Conservation (phyloP, 2,888 invertebrate species). For the Cataglyphis cursor region DNA sequence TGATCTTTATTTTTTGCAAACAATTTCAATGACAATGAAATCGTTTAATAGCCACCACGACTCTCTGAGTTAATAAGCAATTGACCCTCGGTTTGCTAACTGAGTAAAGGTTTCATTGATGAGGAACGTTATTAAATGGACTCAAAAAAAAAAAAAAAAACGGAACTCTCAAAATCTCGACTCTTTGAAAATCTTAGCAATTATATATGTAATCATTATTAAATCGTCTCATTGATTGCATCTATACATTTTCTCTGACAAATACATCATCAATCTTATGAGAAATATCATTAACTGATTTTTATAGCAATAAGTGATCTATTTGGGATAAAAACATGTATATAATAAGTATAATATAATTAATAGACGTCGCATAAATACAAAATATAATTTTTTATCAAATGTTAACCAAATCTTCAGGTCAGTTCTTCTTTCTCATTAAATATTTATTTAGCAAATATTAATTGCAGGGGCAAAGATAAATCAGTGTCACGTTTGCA, state of each 20-base stretch:
- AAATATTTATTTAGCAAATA: constrained; percentile 13
- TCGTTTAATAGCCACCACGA: constrained; percentile 75
- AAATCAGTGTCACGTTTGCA: constrained; percentile 21
- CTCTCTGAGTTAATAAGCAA: constrained; percentile 84
- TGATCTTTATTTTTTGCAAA: constrained; percentile 46
- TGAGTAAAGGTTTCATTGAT: constrained; percentile 78
- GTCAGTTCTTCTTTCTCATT: not conserved
- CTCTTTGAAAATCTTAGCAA: constrained; percentile 30
- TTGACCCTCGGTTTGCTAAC: constrained; percentile 82
- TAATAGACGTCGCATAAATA: not conserved
- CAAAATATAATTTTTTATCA: not conserved
- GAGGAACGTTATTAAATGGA: constrained; percentile 51
- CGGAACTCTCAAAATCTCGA: constrained; percentile 28
- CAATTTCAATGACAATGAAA: constrained; percentile 76
- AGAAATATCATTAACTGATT: not conserved
- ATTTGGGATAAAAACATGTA: not conserved
- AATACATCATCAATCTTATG: not conserved
- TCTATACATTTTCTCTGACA: not conserved
- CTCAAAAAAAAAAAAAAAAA: not conserved
- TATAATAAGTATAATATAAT: not conserved
- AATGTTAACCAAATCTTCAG: not conserved
- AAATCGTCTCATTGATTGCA: not conserved
- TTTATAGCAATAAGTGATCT: not conserved
- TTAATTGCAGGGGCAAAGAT: constrained; percentile 4
- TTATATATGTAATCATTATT: not conserved